These are phyloP conservation scores for Erpobdella octoculata DNA, from an alignment of 2,888 invertebrate genomes.

Conservation along the genomic window DNA sequence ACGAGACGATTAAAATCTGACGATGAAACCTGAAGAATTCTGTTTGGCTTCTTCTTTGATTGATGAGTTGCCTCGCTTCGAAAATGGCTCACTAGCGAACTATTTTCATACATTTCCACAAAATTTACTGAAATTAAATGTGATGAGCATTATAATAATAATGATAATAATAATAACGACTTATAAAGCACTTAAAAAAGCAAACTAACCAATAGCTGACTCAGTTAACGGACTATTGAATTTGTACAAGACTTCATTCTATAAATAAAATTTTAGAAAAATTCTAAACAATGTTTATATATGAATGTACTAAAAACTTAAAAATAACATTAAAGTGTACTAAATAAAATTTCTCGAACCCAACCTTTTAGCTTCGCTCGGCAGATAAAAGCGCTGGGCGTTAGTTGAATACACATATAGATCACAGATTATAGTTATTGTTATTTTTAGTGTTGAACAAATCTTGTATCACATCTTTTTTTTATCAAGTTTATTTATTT, in stretches of 20 bases:
- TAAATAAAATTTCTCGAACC: no score
- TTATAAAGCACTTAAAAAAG: background rate
- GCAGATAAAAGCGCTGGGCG: no score
- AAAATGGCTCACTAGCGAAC: background rate
- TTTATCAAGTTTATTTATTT: no score
- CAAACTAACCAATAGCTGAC: background rate
- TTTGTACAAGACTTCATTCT: constrained; percentile 4
- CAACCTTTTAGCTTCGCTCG: no score
- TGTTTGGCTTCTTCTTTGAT: background rate
- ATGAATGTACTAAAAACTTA: background rate
- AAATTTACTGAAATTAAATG: background rate
- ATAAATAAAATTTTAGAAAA: background rate
- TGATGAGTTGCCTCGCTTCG: background rate
- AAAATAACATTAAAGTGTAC: no score
- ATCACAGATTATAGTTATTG: no score
- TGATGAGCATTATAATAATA: background rate
- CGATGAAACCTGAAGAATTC: background rate
- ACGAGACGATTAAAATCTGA: background rate
- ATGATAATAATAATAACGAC: background rate
- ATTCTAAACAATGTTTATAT: background rate
- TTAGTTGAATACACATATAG: no score
- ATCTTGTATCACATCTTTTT: no score
- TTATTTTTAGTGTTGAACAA: no score
- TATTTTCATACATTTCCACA: no score
- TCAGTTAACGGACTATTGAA: background rate